Percentiles rank a stretch among this genome's conserved stretches.
phyloP scores from a whole-genome alignment of 2,888 invertebrate genomes.

The Eurytoma californica region DNA sequence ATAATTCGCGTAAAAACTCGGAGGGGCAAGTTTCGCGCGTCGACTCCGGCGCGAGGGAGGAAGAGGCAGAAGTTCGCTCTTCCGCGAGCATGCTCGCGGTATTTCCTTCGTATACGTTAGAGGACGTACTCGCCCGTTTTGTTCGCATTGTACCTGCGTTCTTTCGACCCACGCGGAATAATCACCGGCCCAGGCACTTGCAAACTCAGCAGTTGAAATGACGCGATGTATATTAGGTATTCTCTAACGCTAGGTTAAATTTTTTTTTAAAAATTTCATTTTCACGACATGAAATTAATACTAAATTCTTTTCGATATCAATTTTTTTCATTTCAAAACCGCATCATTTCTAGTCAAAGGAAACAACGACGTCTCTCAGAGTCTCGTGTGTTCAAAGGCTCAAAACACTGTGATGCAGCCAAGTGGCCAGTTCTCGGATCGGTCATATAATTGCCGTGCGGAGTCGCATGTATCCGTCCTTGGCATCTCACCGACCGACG shows the following conservation, averaged over 20 bases:
- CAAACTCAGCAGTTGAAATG: neutral
- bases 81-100: neutral
- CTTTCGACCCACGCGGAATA: conserved; percentile 13
- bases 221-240: too few species aligned
- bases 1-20: conserved; percentile 40
- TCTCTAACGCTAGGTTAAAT: too few species aligned
- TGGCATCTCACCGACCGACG: conserved; percentile 50
- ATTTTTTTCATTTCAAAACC: conserved; percentile 74
- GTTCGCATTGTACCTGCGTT: conserved; percentile 10
- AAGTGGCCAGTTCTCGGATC: conserved; percentile 54
- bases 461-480: conserved; percentile 36
- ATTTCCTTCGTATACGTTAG: neutral
- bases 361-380: conserved; percentile 75
- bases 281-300: too few species aligned
- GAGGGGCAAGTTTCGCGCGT: neutral
- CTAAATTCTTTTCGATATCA: too few species aligned
- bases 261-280: too few species aligned
- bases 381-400: conserved; percentile 76
- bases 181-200: conserved; percentile 6
- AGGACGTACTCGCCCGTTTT: neutral
- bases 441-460: conserved; percentile 55
- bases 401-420: conserved; percentile 75
- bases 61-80: neutral
- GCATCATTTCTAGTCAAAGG: conserved; percentile 79
- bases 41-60: neutral